Base-by-base conservation (phyloP, 2,113 vertebrate genomes). In the Lutjanus erythropterus region DNA sequence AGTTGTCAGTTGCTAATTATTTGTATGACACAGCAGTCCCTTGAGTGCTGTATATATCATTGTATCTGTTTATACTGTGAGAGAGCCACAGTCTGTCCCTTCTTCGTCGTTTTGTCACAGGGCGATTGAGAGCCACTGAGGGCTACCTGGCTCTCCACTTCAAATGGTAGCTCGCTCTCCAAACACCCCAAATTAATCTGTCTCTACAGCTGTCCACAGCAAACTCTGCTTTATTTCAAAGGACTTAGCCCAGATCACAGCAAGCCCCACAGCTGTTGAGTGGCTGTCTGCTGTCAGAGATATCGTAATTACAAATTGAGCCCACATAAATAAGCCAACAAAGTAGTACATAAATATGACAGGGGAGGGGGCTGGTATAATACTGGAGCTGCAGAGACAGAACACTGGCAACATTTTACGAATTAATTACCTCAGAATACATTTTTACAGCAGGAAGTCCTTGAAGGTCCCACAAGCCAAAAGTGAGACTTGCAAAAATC, bases 181-280 rank as follows among this genome's bases (percentile, higher is more conserved):
- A 75, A 87, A 85, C 75, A 78, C 41, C 55, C 44, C 31, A 60
- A 69, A 70, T 81, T 46, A 83, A 86, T 77, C 85, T 76, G 70
- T 71, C 41, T 64, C 39, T 25, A 65, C 85, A 86, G 79, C 80
- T 76, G 79, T 76, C 64, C 62, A 73, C 21, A 23, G 47, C 67
- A 78, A 86, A 84, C 74, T 78, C 64, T 46, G 74, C 64, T 73
- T 65, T 75, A 67, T 80, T 89, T 81, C 69, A 88, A 86, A 82
- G 80, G 74, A 50, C 58, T 56, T 37, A 79, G 47, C 75, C 41
- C 14, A 65, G 75, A 75, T 75, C 55, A 72, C 35, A 75, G 39
- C 49, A 71, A 9, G 50, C 61, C 80, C 35, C 47, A 42, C 74
- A 84, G 81, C 81, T 76, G 76, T 21, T 80, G 68, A 71, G 60